Evolutionary conservation across 2,888 invertebrate genomes (phyloP).

Genomic region (Melikaiella ostensackeni): DNA sequence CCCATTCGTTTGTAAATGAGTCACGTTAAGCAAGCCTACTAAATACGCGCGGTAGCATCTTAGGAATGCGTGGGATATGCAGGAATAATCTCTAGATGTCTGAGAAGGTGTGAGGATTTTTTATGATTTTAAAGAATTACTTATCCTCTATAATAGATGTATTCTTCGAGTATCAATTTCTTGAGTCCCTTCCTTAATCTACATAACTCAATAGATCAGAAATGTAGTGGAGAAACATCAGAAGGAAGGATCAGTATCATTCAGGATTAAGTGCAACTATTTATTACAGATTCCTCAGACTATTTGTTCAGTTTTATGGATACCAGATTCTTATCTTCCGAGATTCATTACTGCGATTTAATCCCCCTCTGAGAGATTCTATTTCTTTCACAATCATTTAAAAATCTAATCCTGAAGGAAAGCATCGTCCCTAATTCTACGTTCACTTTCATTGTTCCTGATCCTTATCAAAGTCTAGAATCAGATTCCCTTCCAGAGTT

Average conservation of each 20-base stretch:
- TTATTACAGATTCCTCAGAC: neutral
- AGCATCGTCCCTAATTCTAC: too few relatives aligned
- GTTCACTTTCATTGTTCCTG: too few relatives aligned
- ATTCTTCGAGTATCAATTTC: neutral
- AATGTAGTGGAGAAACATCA: neutral
- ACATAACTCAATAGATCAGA: neutral
- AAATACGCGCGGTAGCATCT: conserved; percentile 22
- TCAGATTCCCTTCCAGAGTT: conserved; percentile 1
- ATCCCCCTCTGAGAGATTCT: neutral
- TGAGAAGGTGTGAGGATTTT: neutral
- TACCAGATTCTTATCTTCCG: neutral
- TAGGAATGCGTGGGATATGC: conserved; percentile 21
- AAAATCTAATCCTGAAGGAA: too few relatives aligned
- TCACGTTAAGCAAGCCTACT: conserved; percentile 35
- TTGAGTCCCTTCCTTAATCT: neutral
- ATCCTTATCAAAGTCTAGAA: neutral
- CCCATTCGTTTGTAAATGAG: conserved; percentile 35
- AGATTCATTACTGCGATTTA: conserved; percentile 6
- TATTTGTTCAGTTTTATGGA: neutral
- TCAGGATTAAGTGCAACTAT: neutral
- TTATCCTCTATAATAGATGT: neutral
- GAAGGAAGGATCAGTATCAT: neutral
- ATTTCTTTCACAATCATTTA: neutral
- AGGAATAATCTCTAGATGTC: conserved; percentile 9
- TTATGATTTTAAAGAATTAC: neutral